phyloP scores from a whole-genome alignment of 2,888 invertebrate genomes.

The Punctoribates punctum region DNA sequence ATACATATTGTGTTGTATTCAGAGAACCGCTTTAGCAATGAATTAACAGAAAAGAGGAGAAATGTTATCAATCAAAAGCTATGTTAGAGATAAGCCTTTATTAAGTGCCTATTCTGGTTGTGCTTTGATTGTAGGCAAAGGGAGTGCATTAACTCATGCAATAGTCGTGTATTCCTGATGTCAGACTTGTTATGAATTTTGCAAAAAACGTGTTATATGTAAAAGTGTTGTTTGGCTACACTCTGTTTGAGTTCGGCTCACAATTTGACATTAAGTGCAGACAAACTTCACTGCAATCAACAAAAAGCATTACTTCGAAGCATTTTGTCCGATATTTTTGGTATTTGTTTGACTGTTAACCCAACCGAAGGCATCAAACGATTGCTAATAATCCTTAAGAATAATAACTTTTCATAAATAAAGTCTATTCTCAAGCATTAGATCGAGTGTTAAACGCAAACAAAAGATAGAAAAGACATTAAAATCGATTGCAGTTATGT shows the following conservation, averaged over 20 bases:
- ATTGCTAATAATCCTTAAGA: constrained; percentile 8
- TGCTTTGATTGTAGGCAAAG: constrained; percentile 4
- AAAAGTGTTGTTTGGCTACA: background rate
- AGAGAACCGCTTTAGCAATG: background rate
- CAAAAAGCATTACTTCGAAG: constrained; percentile 5
- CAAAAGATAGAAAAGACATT: background rate
- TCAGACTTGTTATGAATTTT: constrained; percentile 2
- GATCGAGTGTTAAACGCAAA: background rate
- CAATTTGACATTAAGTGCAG: constrained; percentile 6
- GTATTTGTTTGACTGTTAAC: background rate
- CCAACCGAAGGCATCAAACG: background rate
- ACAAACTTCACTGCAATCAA: background rate
- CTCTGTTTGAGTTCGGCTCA: background rate
- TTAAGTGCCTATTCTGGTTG: background rate
- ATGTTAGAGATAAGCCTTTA: constrained; percentile 17
- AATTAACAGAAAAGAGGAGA: constrained; percentile 6
- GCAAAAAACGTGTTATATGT: constrained; percentile 6
- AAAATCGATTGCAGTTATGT: background rate
- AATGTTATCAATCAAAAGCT: constrained; percentile 35
- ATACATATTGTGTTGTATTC: background rate
- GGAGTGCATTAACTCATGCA: constrained; percentile 28
- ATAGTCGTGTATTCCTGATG: background rate
- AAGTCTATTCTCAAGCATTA: background rate
- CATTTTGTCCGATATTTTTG: background rate
- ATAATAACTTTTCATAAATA: background rate